Evolutionary conservation across 2,888 invertebrate genomes (phyloP).

Genomic region (Noctua pronuba): DNA sequence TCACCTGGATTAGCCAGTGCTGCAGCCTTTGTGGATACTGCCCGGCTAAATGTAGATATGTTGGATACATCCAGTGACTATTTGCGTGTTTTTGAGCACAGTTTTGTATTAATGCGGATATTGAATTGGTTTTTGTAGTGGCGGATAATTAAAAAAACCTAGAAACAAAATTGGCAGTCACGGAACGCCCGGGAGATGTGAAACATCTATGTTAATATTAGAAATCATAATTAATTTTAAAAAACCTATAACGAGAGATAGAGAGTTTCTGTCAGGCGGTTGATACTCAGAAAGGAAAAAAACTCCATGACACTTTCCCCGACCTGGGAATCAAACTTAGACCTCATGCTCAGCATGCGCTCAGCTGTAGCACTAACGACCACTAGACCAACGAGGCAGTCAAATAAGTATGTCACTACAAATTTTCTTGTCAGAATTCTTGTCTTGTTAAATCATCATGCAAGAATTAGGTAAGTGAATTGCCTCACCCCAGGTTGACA

Average conservation of each 20-base stretch:
- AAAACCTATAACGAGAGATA: too few relatives aligned
- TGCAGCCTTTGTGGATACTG: conserved; percentile 22
- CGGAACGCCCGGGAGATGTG: too few relatives aligned
- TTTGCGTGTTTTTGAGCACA: background rate
- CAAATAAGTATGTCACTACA: background rate
- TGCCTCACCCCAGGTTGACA: background rate
- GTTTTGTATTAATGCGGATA: background rate
- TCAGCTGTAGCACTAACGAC: background rate
- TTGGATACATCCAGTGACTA: background rate
- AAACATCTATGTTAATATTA: too few relatives aligned
- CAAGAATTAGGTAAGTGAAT: background rate
- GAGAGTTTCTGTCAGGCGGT: background rate
- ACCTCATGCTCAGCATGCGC: too few relatives aligned
- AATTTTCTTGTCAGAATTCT: background rate
- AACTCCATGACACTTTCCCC: background rate
- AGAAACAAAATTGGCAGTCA: too few relatives aligned
- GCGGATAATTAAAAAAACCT: too few relatives aligned
- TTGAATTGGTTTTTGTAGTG: background rate
- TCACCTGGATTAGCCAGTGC: conserved; percentile 25
- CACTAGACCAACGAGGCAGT: background rate
- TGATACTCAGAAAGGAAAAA: background rate
- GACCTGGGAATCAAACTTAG: background rate
- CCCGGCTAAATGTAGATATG: background rate
- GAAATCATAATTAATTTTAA: too few relatives aligned
- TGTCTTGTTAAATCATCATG: too few relatives aligned